Conservation (phyloP, 2,113 vertebrate species). For the Rhinolophus ferrumequinum region DNA sequence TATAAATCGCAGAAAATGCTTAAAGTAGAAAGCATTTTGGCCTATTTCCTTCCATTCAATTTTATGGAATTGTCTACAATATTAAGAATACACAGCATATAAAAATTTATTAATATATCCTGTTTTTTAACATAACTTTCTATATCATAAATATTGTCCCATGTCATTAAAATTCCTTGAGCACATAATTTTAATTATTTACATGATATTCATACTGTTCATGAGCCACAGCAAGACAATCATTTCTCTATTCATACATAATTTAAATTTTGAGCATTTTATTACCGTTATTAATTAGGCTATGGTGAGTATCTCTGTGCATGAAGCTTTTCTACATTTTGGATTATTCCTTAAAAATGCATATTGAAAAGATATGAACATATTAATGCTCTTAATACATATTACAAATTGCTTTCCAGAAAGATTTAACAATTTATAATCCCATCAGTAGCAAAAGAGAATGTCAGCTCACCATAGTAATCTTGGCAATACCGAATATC, state of each 20-base stretch:
- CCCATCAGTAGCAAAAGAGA: background rate
- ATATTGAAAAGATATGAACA: conserved; percentile 9
- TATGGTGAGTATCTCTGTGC: background rate
- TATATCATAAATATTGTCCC: conserved; percentile 16
- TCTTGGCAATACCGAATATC: background rate
- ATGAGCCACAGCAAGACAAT: background rate
- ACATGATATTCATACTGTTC: background rate
- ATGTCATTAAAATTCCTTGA: conserved; percentile 43
- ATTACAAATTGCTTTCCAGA: conserved; percentile 16
- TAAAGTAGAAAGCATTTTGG: background rate
- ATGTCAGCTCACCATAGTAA: background rate
- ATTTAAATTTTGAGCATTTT: conserved; percentile 55
- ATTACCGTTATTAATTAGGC: conserved; percentile 26
- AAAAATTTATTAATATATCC: background rate
- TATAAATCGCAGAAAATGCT: background rate
- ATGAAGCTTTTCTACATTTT: conserved; percentile 15
- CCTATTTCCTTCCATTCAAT: conserved; percentile 27
- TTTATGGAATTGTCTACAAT: conserved; percentile 46
- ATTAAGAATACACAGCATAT: background rate
- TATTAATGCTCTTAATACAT: background rate
- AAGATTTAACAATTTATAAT: conserved; percentile 30
- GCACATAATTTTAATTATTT: conserved; percentile 61
- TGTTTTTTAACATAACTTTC: conserved; percentile 14
- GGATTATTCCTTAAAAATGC: background rate
- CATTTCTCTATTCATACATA: conserved; percentile 30